A percentile compares a stretch with the other conserved stretches of the same genome.
These are phyloP conservation scores for Pterocles burchelli DNA, from an alignment of 2,113 vertebrate species.

Conservation along the genomic window DNA sequence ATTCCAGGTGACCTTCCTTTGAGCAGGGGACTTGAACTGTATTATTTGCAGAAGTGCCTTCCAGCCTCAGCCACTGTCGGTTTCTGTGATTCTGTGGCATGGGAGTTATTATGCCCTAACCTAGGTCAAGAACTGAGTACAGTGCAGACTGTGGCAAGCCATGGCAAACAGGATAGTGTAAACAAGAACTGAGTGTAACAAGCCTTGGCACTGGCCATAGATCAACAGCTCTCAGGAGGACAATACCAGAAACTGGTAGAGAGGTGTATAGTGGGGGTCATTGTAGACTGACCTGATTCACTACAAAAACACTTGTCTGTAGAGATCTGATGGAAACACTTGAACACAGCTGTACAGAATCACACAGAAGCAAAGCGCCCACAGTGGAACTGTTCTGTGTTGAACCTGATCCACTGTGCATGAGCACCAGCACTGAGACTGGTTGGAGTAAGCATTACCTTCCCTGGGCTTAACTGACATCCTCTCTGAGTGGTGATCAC, in stretches of 20 bases:
- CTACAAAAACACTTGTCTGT: not conserved
- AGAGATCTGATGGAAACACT: not conserved
- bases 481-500: not conserved
- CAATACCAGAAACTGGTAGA: not conserved
- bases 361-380: not conserved
- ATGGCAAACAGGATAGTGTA: not conserved
- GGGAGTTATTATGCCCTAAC: not conserved
- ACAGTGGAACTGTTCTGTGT: not conserved
- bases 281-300: not conserved
- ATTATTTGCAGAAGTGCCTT: not conserved
- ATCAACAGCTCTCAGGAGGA: not conserved
- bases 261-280: fast-evolving
- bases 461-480: not conserved
- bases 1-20: not conserved
- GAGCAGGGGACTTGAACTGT: not conserved
- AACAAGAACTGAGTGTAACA: not conserved
- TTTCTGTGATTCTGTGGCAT: not conserved
- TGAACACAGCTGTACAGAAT: not conserved
- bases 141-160: not conserved
- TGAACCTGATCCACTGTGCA: not conserved
- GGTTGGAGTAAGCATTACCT: not conserved
- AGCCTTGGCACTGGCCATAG: not conserved
- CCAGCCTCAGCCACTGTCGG: not conserved
- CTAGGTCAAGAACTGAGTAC: not conserved
- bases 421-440: not conserved